Conservation (phyloP, 2,113 vertebrate genomes). For the Cardinalis cardinalis region DNA sequence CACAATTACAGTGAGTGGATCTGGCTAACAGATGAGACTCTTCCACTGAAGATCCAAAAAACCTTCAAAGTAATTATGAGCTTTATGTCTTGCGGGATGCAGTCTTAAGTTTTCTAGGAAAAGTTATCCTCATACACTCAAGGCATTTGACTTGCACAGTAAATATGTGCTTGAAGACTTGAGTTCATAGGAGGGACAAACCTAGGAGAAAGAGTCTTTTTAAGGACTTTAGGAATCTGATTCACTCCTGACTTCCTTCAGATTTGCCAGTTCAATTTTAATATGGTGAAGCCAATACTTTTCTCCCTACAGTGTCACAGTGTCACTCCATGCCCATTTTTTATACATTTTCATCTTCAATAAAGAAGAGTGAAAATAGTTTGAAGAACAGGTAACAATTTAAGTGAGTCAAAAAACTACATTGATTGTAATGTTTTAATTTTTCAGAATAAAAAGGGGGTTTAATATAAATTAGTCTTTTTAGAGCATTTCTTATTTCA, state of each 20-base stretch:
- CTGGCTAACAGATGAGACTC: background rate
- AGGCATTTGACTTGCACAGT: accelerated
- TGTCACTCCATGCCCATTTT: background rate
- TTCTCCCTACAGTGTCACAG: accelerated
- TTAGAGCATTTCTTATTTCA: background rate
- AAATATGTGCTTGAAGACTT: background rate
- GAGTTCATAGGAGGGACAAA: background rate
- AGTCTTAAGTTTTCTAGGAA: background rate
- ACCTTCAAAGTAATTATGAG: background rate
- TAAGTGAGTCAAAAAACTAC: background rate
- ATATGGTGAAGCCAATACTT: background rate
- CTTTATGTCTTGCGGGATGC: background rate
- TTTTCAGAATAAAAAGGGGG: background rate
- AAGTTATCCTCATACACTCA: background rate
- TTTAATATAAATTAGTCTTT: background rate
- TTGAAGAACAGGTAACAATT: background rate
- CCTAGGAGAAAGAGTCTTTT: background rate
- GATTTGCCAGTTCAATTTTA: background rate
- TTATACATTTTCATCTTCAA: background rate
- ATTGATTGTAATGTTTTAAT: background rate
- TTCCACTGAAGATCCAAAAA: background rate
- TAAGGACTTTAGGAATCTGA: background rate
- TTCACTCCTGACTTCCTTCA: background rate
- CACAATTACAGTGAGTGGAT: background rate
- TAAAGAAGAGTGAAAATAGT: background rate